Evolutionary conservation across 2,888 invertebrate species (phyloP), one percentile per base, ranked within the genome.

Genomic region (Neuroscelio doddi): DNA sequence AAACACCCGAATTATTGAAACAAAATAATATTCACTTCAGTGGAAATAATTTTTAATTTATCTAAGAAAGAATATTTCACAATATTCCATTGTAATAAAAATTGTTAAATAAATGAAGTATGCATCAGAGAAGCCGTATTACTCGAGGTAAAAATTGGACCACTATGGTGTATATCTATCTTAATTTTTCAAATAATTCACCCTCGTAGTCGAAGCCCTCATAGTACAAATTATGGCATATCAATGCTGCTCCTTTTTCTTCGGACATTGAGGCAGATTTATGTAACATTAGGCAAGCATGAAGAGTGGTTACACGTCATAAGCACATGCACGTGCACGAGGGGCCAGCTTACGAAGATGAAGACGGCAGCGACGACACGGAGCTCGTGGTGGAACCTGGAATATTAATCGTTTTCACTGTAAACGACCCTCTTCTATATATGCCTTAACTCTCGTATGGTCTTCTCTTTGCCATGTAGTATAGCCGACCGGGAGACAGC

Each of bases 321-420:
- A 53, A 59, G 64, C 49, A 53, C 58, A 47, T 39, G 49, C 57
- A 38, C 47, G 45, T 27, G 57, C 26, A 47, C 39, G 39, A 41
- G 38, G 58, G 58, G 66, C 53, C 59, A 58, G 61, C 56, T 50
- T 63, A 65, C 62, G 62, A 53, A 53, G 50, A 56, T 56, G 64
- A 64, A 61, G 66, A 59, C 64, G 72, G 63, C 53, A 59, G 62
- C 69, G 72, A 69, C 64, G 72, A 69, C 69, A 70, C 57, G 58
- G 53, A 51, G 56, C 59, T 71, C 65, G 61, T 68, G 68, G 65
- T 71, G 58, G 75, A 72, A 75, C 68, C 68, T 66, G 70, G 78
- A 78, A 79, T 79, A 80, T 79, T 80, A 80, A 80, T 80, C 78
- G 79, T 72, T 78, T 76, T 74, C 69, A 74, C 75, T 77, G 76